Conservation (phyloP, 2,888 invertebrate species). For the Andrena chrysosceles region DNA sequence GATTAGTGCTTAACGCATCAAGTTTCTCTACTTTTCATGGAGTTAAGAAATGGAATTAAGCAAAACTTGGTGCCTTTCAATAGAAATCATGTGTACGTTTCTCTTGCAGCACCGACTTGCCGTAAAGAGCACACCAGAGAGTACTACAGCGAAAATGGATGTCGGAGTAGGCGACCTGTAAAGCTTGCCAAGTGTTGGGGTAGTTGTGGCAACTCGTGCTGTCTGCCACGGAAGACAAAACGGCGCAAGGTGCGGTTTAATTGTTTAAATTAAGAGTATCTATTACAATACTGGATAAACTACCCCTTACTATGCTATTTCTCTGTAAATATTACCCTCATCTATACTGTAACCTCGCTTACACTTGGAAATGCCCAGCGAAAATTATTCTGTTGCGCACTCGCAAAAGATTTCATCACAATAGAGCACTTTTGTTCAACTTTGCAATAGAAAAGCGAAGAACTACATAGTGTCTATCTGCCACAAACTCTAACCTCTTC, state of each 20-base stretch:
- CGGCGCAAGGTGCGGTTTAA: conserved; percentile 91
- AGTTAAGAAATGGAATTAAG: not conserved
- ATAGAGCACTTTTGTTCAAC: too few relatives aligned
- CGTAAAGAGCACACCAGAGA: conserved; percentile 96
- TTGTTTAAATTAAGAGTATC: not conserved
- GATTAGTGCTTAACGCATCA: too few relatives aligned
- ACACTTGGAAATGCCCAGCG: too few relatives aligned
- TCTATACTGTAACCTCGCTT: too few relatives aligned
- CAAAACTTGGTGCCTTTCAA: not conserved
- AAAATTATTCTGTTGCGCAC: too few relatives aligned
- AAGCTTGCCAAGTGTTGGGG: conserved; percentile 95
- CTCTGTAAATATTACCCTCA: not conserved
- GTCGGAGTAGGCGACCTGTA: conserved; percentile 95
- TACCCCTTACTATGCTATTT: not conserved
- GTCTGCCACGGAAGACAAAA: conserved; percentile 96
- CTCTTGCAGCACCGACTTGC: conserved; percentile 90
- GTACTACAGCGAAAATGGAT: conserved; percentile 95
- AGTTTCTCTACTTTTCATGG: too few relatives aligned
- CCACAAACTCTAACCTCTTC: not conserved
- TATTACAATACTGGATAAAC: not conserved
- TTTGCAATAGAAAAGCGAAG: too few relatives aligned
- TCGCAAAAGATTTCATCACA: too few relatives aligned
- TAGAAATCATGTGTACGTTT: not conserved
- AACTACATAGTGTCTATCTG: too few relatives aligned
- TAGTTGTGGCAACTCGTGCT: conserved; percentile 94